Base-by-base conservation (phyloP, 2,888 invertebrate species). In the Sympetrum striolatum region DNA sequence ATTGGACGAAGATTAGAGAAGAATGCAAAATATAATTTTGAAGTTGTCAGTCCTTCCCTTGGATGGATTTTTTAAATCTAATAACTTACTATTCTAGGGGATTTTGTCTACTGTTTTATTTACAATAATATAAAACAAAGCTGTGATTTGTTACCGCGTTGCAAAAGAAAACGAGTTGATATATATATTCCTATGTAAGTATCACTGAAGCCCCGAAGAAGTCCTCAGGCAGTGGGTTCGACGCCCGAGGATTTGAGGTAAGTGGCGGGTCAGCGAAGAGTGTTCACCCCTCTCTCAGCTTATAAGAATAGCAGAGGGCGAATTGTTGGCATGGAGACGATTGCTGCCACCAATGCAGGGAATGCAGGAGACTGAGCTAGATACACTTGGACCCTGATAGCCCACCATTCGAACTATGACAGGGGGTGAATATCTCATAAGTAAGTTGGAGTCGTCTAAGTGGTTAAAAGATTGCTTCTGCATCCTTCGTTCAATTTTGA, bases 231-330 rank as follows among this genome's bases (percentile, higher is more conserved):
- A 1, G 10, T 44, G n/a, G 25, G 25, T 3, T n/a, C 4, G 10
- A 0, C n/a, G 44, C 44, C 53, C 53, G 31, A 44, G 81, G 31
- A 48, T 81, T 81, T 81, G 48, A 44, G 53, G 81, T 0, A 64
- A 64, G 44, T 48, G 81, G 31, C 25, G 81, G 81, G 81, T 81
- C 81, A 81, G 22, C 25, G 48, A 48, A 81, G 81, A 48, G 81
- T 81, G 53, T 81, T 81, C 81, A 81, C 81, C 81, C 81, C 81
- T 25, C 44, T 25, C 48, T 44, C 81, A 81, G 81, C 81, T 44
- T 48, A 48, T 53, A 81, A 81, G 44, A 81, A 81, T 81, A 81
- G 81, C 53, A 48, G 81, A 25, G 25, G 48, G 48, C 81, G 81
- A 53, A 81, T 81, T 48, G 81, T 31, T 81, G 81, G 81, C 81